Evolutionary conservation across 1,140 invertebrate species (phyloP), one percentile per base, ranked within the genome.

Genomic region (Drosophila willistoni): DNA sequence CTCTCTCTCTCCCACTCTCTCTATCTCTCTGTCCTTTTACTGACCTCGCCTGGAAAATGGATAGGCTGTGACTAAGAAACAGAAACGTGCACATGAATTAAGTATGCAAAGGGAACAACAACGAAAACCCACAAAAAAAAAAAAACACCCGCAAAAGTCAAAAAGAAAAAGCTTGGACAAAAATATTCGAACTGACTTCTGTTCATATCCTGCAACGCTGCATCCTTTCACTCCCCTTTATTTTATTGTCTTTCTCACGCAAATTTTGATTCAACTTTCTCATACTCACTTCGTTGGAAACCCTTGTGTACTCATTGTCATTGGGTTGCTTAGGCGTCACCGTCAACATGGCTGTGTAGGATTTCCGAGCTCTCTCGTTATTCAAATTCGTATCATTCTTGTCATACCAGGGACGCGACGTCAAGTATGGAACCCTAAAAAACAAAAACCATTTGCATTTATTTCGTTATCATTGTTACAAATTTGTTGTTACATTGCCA

Each of bases 321-420:
- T 97, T 96, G 0, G 97, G 97, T 9, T 97, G 96, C 39, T 93
- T 94, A 34, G 93, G 94, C 0, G 97, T 98, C n/a, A 99, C 96
- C 0, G 97, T 99, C 56, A 99, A 94, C 59, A 99, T 93, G 0
- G 97, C 96, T 71, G 97, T 95, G 93, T 97, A 99, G 0, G 98
- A 98, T 85, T 96, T 95, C 90, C 95, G 94, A 0, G 98, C 98
- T 73, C 95, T 94, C 74, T 95, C 94, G 92, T 99, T 99, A 44
- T 95, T 94, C 67, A 96, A 96, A 0, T 94, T 93, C 0, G 95
- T 95, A 87, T 98, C 98, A 34, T 94, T 94, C 72, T 95, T 94
- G 63, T 96, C 94, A 79, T 95, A 95, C 98, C 98, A 99, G 0
- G 97, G 97, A 73, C 95, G 93, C 36, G 87, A 85, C 14, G 81